A percentile compares a stretch with the other conserved stretches of the same genome.
phyloP scores from a whole-genome alignment of 2,797 vertebrate genomes.

The Eulemur albifrons region DNA sequence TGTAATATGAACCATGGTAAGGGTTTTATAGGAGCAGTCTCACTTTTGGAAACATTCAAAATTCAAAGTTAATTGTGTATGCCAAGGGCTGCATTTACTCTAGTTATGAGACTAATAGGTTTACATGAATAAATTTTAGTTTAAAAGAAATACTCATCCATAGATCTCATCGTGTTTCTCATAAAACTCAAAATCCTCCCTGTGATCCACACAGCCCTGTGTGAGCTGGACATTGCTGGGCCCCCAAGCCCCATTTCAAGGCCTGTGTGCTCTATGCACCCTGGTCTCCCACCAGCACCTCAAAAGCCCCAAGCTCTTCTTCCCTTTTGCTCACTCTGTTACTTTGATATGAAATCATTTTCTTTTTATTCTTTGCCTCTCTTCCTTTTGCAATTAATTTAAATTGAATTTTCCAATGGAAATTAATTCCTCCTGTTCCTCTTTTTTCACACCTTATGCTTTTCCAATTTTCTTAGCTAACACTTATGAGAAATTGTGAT shows the following conservation, averaged over 20 bases:
- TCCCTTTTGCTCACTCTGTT: not conserved
- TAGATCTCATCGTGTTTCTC: not conserved
- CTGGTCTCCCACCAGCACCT: not conserved
- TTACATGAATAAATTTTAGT: not conserved
- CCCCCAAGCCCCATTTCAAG: rapidly evolving
- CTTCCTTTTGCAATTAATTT: not conserved
- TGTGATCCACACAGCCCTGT: rapidly evolving
- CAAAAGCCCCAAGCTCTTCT: too few relatives aligned
- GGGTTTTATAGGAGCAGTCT: not conserved
- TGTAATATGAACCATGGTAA: not conserved
- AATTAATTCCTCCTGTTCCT: not conserved
- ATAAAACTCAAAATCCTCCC: not conserved
- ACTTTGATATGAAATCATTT: not conserved
- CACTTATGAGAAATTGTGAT: not conserved
- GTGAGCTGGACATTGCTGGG: rapidly evolving
- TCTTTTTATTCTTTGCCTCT: not conserved
- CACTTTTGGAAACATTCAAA: not conserved
- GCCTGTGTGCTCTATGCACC: not conserved
- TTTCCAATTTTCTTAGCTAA: not conserved
- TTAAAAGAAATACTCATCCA: not conserved
- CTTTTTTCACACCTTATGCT: not conserved
- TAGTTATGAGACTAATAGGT: not conserved
- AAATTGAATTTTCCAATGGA: not conserved
- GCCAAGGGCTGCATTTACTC: not conserved
- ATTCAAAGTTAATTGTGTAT: not conserved